A percentile compares a stretch with the other conserved stretches of the same genome.
Conservation (phyloP, 64 coral and sea anemone species). For the Trachythela sp. region DNA sequence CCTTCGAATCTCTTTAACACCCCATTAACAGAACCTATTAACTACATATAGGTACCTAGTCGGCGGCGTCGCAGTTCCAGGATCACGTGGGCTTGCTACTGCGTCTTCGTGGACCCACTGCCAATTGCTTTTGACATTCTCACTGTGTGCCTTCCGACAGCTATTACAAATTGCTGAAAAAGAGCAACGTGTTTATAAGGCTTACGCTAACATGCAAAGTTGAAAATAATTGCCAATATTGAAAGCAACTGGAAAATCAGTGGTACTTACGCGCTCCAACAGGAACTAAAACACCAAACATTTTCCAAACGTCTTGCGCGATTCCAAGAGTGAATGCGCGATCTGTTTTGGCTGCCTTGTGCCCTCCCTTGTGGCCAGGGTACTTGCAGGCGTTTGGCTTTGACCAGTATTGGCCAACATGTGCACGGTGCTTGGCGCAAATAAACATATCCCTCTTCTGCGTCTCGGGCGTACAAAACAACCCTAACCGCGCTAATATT, state of each 20-base stretch:
- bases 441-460: constrained; percentile 48
- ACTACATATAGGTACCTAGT: constrained; percentile 9
- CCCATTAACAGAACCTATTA: neutral
- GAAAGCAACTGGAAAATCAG: neutral
- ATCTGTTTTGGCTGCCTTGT: constrained; percentile 49
- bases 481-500: constrained; percentile 33
- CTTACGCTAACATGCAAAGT: neutral
- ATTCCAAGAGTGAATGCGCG: constrained; percentile 40
- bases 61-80: neutral
- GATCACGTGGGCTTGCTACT: neutral
- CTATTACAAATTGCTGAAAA: constrained; percentile 39
- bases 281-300: constrained; percentile 56
- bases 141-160: constrained; percentile 32
- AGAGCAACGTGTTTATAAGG: neutral
- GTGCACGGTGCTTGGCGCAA: constrained; percentile 35
- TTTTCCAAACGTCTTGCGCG: constrained; percentile 29
- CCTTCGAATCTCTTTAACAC: too few species aligned
- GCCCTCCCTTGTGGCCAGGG: constrained; percentile 45
- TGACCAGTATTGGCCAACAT: constrained; percentile 52
- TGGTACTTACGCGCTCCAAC: constrained; percentile 55
- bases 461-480: constrained; percentile 39
- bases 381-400: constrained; percentile 45
- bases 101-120: neutral
- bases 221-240: constrained; percentile 19
- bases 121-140: constrained; percentile 24